Conservation (phyloP, 2,113 vertebrate species). For the Panurus biarmicus region DNA sequence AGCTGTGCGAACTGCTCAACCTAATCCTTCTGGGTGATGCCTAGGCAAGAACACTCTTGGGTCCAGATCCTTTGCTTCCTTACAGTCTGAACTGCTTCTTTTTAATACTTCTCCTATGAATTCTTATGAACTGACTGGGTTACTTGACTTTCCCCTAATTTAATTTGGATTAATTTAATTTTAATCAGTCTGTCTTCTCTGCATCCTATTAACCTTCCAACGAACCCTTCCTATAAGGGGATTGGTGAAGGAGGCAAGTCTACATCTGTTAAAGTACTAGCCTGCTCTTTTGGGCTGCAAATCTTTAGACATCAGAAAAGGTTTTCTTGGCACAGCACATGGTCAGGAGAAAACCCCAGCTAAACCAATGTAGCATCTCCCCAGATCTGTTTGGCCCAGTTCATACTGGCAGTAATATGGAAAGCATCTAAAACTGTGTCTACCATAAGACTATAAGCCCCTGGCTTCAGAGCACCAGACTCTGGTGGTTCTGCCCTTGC, state of each 20-base stretch:
- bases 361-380: not conserved
- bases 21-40: not conserved
- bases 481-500: not conserved
- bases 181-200: conserved; percentile 38
- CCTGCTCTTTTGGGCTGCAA: not conserved
- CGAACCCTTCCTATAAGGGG: conserved; percentile 4
- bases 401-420: not conserved
- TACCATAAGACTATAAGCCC: not conserved
- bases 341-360: not conserved
- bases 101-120: not conserved
- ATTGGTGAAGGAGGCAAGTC: not conserved
- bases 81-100: not conserved
- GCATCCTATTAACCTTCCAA: conserved; percentile 42
- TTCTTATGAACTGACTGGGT: not conserved
- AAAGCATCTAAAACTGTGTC: not conserved
- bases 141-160: conserved; percentile 22
- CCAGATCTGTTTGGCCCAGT: not conserved
- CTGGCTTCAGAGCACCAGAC: not conserved
- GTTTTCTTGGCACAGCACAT: not conserved
- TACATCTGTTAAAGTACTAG: not conserved
- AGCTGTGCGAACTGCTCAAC: accelerated
- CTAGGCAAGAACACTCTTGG: not conserved
- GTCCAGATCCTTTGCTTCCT: not conserved
- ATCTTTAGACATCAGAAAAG: not conserved
- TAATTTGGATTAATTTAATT: conserved; percentile 49